Percentiles rank a stretch among this genome's conserved stretches.
Evolutionary conservation across 2,113 vertebrate species (phyloP).

Genomic region (Ophthalmolycus amberensis): DNA sequence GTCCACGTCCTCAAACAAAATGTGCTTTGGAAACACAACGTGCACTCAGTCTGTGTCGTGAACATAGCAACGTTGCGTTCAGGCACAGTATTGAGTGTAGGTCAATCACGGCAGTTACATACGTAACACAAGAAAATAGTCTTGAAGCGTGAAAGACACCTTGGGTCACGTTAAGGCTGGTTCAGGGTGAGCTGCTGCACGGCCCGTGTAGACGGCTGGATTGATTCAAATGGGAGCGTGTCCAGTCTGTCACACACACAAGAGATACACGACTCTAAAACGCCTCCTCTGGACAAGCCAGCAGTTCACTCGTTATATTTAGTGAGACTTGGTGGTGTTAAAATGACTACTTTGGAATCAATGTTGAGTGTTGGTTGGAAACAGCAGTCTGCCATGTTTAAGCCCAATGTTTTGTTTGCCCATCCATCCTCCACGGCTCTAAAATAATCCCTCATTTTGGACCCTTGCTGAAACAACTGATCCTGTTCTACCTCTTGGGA

Average conservation of each 20-base stretch:
- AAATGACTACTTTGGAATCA: not conserved
- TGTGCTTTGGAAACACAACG: not conserved
- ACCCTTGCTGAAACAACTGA: not conserved
- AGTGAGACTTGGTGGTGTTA: not conserved
- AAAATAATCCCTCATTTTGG: not conserved
- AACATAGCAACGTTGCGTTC: not conserved
- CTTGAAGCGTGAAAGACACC: not conserved
- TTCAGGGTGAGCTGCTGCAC: not conserved
- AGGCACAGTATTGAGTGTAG: not conserved
- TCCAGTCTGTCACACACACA: not conserved
- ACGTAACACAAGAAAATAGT: not conserved
- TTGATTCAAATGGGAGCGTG: not conserved
- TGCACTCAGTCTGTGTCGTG: not conserved
- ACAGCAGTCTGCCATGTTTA: no score
- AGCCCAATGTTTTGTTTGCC: not conserved
- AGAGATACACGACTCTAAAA: not conserved
- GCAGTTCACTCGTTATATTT: not conserved
- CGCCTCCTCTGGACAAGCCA: not conserved
- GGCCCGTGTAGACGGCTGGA: not conserved
- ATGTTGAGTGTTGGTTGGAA: not conserved
- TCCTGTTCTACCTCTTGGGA: not conserved
- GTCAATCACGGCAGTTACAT: not conserved
- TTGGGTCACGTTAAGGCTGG: not conserved
- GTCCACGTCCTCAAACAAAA: not conserved
- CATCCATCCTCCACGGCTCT: not conserved